Evolutionary conservation across 2,113 vertebrate species (phyloP), one percentile per base, ranked within the genome.

Genomic region (Neotoma lepida): DNA sequence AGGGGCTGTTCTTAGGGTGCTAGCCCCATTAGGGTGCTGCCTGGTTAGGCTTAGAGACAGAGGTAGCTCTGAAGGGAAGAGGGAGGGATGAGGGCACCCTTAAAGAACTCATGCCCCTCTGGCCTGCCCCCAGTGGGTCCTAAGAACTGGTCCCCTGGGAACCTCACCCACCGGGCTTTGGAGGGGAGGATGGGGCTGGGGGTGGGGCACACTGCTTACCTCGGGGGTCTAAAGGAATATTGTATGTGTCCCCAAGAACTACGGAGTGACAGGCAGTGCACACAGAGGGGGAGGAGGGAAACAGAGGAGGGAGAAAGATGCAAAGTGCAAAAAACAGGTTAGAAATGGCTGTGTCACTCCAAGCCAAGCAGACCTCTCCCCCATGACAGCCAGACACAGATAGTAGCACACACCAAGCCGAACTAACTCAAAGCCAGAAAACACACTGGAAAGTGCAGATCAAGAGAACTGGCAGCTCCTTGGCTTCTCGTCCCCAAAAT

Each of bases 201-300:
- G 66, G 92, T 66, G 13, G 51, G 51, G 71, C 94, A 49, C 78
- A 76, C 97, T 97, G 98, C 99, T 99, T 99, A 99, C 99, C 99
- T 99, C 99, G 99, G 98, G 99, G 99, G 98, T 99, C 99, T 99
- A 99, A 99, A 98, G 99, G 99, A 98, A 99, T 99, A 99, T 99
- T 99, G 99, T 99, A 99, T 99, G 99, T 99, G 99, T 99, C 99
- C 99, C 99, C 99, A 98, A 99, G 99, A 97, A 99, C 99, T 99
- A 99, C 98, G 98, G 95, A 97, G 98, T 98, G 98, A 98, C 98
- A 97, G 98, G 98, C 98, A 98, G 96, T 98, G 98, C 98, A 98
- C 96, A 97, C 85, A 98, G 97, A 97, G 97, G 97, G 97, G 49
- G 44, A 6, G 84, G 51, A 90, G 78, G 85, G 77, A 66, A 96